Evolutionary conservation across 1,140 invertebrate genomes (phyloP), one percentile per base, ranked within the genome.

Genomic region (Brachionus asplanchnoidis): DNA sequence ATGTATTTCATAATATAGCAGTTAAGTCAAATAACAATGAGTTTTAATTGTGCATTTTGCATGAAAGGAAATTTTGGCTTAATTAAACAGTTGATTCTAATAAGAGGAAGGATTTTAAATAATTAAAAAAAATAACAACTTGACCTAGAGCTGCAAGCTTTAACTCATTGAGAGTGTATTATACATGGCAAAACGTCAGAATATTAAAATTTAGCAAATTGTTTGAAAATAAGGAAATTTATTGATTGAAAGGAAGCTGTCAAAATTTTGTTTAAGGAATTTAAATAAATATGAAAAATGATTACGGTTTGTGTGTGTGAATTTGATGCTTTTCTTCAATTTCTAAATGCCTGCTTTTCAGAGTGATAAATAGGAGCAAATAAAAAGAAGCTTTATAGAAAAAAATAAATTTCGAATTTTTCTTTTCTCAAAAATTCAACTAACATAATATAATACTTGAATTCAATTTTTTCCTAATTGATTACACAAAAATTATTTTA

Each of bases 391-490:
- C 66, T 32, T 32, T 40, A 14, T 40, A n/a, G 0, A 68, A 68
- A 23, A 68, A 40, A 40, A 28, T 26, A n/a, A 40, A 32, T 32
- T 32, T 68, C 32, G 14, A 68, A n/a, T 68, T 32, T 32, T 32
- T 32, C 9, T 32, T 68, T 68, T 68, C 32, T 32, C 66, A 68
- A 68, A 68, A 68, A 32, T 36, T 68, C 66, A 42, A 73, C 40
- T 42, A 42, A n/a, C 68, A 40, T 73, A 73, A 42, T 73, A 1
- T n/a, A 68, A 68, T 73, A 42, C 68, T 73, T 73, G 32, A 40
- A 73, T 44, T 73, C 68, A 73, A 73, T 73, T 73, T n/a, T 73
- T 40, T 20, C 40, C 17, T 23, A 73, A 73, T 73, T 73, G 68
- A 42, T 73, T 73, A 42, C 68, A 73, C 68, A 73, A 73, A 73